These are phyloP conservation scores for Drosophila aff. DNA, from an alignment of 1,140 invertebrate species.

Conservation along the genomic window DNA sequence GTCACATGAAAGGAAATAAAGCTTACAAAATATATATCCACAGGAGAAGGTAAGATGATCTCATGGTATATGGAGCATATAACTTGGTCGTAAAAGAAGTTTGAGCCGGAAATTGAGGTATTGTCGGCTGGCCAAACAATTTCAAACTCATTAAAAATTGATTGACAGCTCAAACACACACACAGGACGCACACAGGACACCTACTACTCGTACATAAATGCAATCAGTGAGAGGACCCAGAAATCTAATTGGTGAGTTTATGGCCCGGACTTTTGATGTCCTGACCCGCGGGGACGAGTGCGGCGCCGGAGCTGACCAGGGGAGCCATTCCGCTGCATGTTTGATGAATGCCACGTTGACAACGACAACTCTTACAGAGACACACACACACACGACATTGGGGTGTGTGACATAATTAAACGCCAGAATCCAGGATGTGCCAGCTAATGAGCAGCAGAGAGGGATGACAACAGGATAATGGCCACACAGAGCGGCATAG, in stretches of 20 bases:
- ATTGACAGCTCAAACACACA: constrained; percentile 51
- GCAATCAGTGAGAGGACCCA: constrained; percentile 49
- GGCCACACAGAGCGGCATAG: neutral
- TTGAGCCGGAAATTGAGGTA: constrained; percentile 44
- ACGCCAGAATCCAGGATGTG: constrained; percentile 58
- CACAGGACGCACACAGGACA: constrained; percentile 6
- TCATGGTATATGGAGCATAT: neutral
- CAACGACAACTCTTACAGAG: constrained; percentile 21
- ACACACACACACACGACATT: constrained; percentile 13
- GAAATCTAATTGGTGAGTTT: constrained; percentile 81
- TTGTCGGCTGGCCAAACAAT: constrained; percentile 62
- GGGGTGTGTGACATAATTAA: constrained; percentile 77
- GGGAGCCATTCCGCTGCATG: constrained; percentile 76
- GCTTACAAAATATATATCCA: neutral
- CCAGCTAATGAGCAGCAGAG: constrained; percentile 64
- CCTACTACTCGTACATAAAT: constrained; percentile 32
- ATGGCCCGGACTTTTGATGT: constrained; percentile 75
- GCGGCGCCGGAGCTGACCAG: constrained; percentile 21
- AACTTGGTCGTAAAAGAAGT: constrained; percentile 13
- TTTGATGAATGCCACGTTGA: constrained; percentile 72
- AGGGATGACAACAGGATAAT: constrained; percentile 10
- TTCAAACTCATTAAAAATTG: constrained; percentile 84
- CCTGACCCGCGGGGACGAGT: constrained; percentile 37
- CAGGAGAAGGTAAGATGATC: constrained; percentile 9
- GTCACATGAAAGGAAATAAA: neutral